Percentiles rank a stretch among this genome's conserved stretches.
Evolutionary conservation across 2,888 invertebrate genomes (phyloP).

Genomic region (Eristalinus aeneus): DNA sequence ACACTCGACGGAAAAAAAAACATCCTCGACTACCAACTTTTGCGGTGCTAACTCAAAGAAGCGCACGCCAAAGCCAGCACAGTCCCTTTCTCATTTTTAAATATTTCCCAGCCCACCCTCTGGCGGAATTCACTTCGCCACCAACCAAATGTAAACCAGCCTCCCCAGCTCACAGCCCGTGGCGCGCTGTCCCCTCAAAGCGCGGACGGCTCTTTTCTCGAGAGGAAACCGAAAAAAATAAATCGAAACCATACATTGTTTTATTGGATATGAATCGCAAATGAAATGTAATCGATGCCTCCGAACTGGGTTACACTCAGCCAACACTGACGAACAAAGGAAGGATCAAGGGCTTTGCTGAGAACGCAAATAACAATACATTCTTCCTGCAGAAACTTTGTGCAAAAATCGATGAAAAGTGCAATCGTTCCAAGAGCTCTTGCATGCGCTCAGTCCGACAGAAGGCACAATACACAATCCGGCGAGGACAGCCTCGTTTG

Average conservation of each 20-base stretch:
- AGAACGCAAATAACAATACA: slow-evolving; percentile 7
- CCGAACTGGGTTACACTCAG: not conserved
- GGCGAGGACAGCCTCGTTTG: not conserved
- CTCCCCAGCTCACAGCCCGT: not conserved
- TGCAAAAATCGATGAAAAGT: slow-evolving; percentile 20
- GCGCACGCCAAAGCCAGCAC: not conserved
- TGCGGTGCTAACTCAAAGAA: not conserved
- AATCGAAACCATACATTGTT: not conserved
- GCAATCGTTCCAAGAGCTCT: not conserved
- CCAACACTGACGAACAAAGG: not conserved
- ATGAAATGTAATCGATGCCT: not conserved
- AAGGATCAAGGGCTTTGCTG: not conserved
- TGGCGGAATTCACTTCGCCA: not conserved
- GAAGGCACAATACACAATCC: not conserved
- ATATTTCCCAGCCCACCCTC: not conserved
- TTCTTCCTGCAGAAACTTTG: not conserved
- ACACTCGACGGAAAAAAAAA: not conserved
- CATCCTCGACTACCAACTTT: not conserved
- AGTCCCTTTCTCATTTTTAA: not conserved
- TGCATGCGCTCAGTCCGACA: not conserved
- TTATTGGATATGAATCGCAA: not conserved
- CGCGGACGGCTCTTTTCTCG: too few species aligned
- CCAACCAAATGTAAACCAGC: not conserved
- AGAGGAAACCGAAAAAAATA: not conserved
- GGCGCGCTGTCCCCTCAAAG: not conserved